A percentile compares a stretch with the other conserved stretches of the same genome.
Evolutionary conservation across 2,113 vertebrate species (phyloP).

Genomic region (human): GRCh38 chr1:52401001-52401500

Average conservation of each 20-base stretch:
- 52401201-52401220: background rate
- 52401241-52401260: background rate
- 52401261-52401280: background rate
- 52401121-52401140: constrained; percentile 22
- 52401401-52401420: constrained; percentile 88
- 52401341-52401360: constrained; percentile 79
- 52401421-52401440: constrained; percentile 91
- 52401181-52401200: background rate
- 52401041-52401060: background rate
- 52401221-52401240: background rate
- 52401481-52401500: constrained; percentile 86
- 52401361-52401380: constrained; percentile 90
- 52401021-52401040: background rate
- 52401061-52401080: background rate
- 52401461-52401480: constrained; percentile 83
- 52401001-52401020: background rate
- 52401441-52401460: constrained; percentile 74
- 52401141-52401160: background rate
- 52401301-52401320: background rate
- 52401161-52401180: background rate
- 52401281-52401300: background rate
- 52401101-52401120: background rate
- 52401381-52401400: constrained; percentile 91
- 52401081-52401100: background rate
- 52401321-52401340: background rate